Conservation (phyloP, 2,797 vertebrate species). For the Streptopelia turtur region DNA sequence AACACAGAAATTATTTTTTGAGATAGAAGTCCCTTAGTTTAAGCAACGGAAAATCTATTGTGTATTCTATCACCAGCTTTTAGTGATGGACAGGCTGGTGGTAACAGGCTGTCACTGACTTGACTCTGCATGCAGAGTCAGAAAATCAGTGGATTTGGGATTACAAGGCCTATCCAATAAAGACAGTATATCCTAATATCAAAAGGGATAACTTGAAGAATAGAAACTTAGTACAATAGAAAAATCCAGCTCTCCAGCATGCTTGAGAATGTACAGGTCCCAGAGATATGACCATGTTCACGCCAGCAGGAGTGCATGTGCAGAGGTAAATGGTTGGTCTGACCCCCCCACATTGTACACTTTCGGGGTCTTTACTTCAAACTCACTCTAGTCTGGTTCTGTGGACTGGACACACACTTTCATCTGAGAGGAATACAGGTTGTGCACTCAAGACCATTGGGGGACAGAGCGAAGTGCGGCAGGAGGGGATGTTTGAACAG, state of each 20-base stretch:
- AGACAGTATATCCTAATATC: background rate
- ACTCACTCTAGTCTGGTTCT: background rate
- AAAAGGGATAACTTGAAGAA: background rate
- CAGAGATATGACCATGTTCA: accelerated
- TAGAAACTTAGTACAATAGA: background rate
- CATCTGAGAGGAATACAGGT: background rate
- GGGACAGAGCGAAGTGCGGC: background rate
- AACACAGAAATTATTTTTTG: background rate
- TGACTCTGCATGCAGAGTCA: background rate
- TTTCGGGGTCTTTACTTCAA: background rate
- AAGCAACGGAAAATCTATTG: background rate
- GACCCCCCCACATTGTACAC: accelerated
- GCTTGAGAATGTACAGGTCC: background rate
- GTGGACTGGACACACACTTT: background rate
- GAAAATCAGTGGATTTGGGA: background rate
- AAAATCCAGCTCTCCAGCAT: background rate
- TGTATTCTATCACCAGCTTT: background rate
- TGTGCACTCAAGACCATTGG: background rate
- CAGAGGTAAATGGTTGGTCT: background rate
- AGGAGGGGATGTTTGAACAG: background rate
- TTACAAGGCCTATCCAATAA: background rate
- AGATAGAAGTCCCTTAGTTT: background rate
- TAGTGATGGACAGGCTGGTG: background rate
- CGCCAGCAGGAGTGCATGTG: background rate
- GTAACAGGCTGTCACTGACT: background rate